Conservation (phyloP, 2,888 invertebrate genomes). For the Caenorhabditis sulstoni region DNA sequence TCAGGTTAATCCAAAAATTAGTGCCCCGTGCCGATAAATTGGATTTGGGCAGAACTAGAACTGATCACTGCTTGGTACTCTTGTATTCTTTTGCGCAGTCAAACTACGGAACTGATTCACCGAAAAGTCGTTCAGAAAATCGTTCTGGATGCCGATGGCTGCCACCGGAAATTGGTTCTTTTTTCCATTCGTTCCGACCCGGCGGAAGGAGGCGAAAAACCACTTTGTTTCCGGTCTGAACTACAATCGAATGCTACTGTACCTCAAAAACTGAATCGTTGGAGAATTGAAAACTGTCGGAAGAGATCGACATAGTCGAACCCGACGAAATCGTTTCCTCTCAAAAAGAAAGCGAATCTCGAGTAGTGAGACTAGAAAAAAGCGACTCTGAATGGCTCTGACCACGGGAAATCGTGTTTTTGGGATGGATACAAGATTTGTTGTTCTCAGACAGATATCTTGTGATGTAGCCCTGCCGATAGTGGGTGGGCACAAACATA, state of each 20-base stretch:
- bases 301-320: neutral
- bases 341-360: too few relatives aligned
- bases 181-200: conserved; percentile 6
- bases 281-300: conserved; percentile 8
- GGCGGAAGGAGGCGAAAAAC: conserved; percentile 5
- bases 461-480: conserved; percentile 10
- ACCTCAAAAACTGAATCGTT: conserved; percentile 22
- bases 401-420: neutral
- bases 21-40: neutral
- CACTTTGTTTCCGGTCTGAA: conserved; percentile 12
- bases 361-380: conserved; percentile 33
- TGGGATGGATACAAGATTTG: conserved; percentile 8
- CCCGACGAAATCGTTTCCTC: too few relatives aligned
- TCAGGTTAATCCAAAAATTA: neutral
- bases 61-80: too few relatives aligned
- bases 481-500: neutral
- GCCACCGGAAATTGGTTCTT: conserved; percentile 41
- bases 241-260: conserved; percentile 2
- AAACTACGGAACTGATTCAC: too few relatives aligned
- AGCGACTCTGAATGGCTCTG: too few relatives aligned
- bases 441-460: neutral
- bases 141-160: conserved; percentile 7
- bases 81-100: too few relatives aligned
- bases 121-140: too few relatives aligned
- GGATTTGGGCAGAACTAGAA: neutral